Evolutionary conservation across 2,888 invertebrate species (phyloP), one percentile per base, ranked within the genome.

Genomic region (Cephus spinipes): DNA sequence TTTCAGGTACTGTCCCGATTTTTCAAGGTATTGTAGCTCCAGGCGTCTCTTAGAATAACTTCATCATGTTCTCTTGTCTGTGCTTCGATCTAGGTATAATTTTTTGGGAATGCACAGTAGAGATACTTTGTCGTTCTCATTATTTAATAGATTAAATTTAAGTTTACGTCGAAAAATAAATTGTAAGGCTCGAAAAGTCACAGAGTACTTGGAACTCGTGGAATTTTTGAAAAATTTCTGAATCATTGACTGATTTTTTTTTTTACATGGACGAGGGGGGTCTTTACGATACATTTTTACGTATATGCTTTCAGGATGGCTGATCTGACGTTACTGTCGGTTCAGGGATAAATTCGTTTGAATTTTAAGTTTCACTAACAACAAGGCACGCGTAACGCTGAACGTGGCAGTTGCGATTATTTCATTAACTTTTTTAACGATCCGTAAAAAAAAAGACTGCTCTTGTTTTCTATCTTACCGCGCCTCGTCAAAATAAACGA

Each of bases 1-100:
- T 77, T 77, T 74, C 68, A 77, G 77, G 74, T 74, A 77, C 73
- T 77, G 77, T 77, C 77, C 77, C 36, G 74, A 77, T 77, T 74
- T 77, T 74, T 77, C 74, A 74, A 77, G 77, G 77, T 77, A 77
- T 74, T n/a, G 77, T 73, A 33, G 73, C 15, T 40, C 35, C 71
- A 31, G 68, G 68, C 77, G 77, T 77, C 73, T 31, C 35, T 73
- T 73, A 55, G 40, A 23, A 55, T 23, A 6, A 23, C 23, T 55
- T 23, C 40, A 9, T 55, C 15, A 55, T 23, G 1, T 6, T 55
- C 9, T 55, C 40, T 55, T 55, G 40, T 55, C 23, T 55, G 40
- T 55, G 40, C 40, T 6, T 55, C 15, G 23, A 55, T 55, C 2
- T 55, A 55, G 40, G 40, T 23, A 55, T 55, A 55, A 23, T 55